Conservation (phyloP, 2,888 invertebrate species). For the Chrysodeixis includens region DNA sequence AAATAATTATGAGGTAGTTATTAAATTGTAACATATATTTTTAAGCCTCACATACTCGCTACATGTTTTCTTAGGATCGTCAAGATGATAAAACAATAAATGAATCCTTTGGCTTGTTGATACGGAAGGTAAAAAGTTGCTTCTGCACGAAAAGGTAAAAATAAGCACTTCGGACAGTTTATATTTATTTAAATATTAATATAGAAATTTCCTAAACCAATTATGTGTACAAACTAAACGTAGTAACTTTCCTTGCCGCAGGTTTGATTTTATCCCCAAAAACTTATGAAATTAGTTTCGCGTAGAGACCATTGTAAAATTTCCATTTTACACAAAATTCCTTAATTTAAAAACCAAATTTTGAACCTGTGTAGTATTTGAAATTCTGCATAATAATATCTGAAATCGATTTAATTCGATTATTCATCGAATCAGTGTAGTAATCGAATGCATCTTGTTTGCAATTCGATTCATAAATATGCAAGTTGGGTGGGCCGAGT, state of each 20-base stretch:
- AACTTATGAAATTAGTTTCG: too few species aligned
- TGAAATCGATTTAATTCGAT: conserved; percentile 33
- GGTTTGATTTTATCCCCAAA: too few species aligned
- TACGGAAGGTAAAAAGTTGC: not conserved
- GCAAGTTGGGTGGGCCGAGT: conserved; percentile 21
- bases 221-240: too few species aligned
- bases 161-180: not conserved
- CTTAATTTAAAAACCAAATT: conserved; percentile 37
- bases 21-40: too few species aligned
- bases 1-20: too few species aligned
- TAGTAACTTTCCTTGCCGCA: too few species aligned
- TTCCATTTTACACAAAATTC: not conserved
- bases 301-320: not conserved
- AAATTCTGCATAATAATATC: conserved; percentile 30
- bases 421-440: conserved; percentile 31
- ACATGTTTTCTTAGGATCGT: conserved; percentile 37
- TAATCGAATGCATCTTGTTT: conserved; percentile 48
- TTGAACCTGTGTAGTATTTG: conserved; percentile 11
- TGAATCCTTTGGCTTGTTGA: conserved; percentile 10
- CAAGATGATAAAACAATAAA: conserved; percentile 24
- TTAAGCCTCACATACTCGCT: too few species aligned
- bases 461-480: conserved; percentile 45
- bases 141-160: not conserved
- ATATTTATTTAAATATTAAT: too few species aligned
- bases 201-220: too few species aligned